Evolutionary conservation across 2,113 vertebrate species (phyloP).

Genomic region (Semnornis frantzii): DNA sequence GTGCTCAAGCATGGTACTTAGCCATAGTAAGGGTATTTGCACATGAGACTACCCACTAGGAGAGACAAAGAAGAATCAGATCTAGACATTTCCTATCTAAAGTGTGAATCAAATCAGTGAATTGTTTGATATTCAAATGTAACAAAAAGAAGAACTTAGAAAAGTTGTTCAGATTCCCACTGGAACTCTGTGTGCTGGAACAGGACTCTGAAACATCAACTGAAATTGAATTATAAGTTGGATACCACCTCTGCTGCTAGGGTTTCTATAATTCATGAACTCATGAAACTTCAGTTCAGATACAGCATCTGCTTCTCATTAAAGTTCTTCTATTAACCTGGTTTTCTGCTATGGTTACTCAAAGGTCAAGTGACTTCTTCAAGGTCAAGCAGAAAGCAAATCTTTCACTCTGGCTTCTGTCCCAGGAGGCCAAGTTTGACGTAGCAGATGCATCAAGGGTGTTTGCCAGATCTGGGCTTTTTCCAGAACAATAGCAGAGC

Average conservation of each 20-base stretch:
- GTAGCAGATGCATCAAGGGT: neutral
- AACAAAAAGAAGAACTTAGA: neutral
- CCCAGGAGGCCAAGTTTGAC: neutral
- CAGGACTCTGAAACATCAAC: neutral
- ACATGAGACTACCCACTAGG: neutral
- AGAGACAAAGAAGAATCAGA: neutral
- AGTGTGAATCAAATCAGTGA: neutral
- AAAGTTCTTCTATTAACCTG: neutral
- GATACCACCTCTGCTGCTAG: neutral
- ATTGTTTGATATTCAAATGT: neutral
- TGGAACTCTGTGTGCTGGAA: neutral
- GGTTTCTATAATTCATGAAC: conserved; percentile 24
- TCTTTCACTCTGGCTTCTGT: neutral
- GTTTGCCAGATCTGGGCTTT: neutral
- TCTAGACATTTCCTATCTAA: neutral
- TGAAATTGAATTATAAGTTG: conserved; percentile 19
- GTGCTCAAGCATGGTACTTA: neutral
- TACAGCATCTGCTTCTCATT: neutral
- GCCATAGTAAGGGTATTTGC: neutral
- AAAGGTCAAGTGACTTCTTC: conserved; percentile 11
- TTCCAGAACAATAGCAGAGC: neutral
- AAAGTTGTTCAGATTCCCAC: neutral
- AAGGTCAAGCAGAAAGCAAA: conserved; percentile 11
- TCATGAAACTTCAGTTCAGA: conserved; percentile 6
- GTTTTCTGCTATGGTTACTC: neutral